A percentile compares a stretch with the other conserved stretches of the same genome.
phyloP scores from a whole-genome alignment of 2,113 vertebrate genomes.

The Marmota flaviventris region DNA sequence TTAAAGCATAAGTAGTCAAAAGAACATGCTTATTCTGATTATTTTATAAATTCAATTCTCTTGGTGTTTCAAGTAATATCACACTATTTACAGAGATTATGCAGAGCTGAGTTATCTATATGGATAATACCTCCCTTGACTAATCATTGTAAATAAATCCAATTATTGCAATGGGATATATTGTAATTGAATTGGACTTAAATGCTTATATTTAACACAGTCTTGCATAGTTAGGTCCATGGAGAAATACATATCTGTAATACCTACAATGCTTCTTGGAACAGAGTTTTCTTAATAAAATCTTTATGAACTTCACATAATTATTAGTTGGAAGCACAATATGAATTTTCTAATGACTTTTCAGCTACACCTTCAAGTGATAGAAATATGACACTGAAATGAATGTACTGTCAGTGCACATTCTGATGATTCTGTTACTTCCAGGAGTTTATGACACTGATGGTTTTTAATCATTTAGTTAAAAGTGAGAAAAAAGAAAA shows the following conservation, averaged over 20 bases:
- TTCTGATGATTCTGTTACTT: constrained; percentile 59
- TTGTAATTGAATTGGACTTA: constrained; percentile 29
- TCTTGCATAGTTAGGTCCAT: neutral
- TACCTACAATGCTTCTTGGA: neutral
- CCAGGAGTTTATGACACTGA: constrained; percentile 22
- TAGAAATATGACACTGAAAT: constrained; percentile 65
- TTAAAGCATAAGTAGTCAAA: neutral
- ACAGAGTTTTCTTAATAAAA: constrained; percentile 30
- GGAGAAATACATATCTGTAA: neutral
- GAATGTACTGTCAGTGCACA: neutral
- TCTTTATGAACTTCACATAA: constrained; percentile 49
- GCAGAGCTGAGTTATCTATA: neutral
- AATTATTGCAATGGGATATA: neutral
- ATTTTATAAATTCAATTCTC: neutral
- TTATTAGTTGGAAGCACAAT: constrained; percentile 44
- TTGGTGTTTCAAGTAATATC: neutral
- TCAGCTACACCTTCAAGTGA: constrained; percentile 41
- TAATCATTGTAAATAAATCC: constrained; percentile 49
- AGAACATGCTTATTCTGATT: neutral
- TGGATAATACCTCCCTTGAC: neutral
- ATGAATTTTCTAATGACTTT: constrained; percentile 64
- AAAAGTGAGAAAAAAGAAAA: constrained; percentile 43
- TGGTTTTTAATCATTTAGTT: constrained; percentile 66
- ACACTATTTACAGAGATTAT: constrained; percentile 18
- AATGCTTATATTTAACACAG: constrained; percentile 54